phyloP scores from a whole-genome alignment of 2,797 vertebrate species.

The Phoebastria nigripes region DNA sequence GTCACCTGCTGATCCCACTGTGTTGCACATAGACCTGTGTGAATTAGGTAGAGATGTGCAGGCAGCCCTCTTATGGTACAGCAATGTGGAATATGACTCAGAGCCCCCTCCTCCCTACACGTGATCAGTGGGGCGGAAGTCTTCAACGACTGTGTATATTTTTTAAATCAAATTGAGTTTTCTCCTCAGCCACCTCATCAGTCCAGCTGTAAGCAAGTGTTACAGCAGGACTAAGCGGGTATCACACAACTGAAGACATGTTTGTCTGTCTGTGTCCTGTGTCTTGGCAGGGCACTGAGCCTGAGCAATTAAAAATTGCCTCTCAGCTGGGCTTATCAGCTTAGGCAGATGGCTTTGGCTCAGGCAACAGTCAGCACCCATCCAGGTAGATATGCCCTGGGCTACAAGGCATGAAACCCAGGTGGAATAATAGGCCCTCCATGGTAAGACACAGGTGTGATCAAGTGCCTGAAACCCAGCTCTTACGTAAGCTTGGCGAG shows the following conservation, averaged over 20 bases:
- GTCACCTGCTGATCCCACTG: background rate
- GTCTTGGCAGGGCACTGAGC: background rate
- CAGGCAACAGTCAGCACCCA: background rate
- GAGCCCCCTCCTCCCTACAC: background rate
- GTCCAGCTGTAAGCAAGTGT: background rate
- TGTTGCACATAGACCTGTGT: background rate
- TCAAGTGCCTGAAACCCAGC: background rate
- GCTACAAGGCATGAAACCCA: background rate
- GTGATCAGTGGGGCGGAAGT: fast-evolving
- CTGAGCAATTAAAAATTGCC: background rate
- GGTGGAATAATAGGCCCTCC: background rate
- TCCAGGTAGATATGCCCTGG: background rate
- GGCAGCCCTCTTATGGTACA: background rate
- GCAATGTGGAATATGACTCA: background rate
- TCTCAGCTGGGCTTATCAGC: background rate
- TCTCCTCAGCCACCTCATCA: background rate
- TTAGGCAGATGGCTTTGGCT: background rate
- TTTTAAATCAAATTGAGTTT: background rate
- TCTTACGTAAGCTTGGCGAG: background rate
- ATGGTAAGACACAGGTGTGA: background rate
- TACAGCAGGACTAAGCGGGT: background rate
- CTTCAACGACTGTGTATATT: background rate
- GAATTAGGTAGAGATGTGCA: background rate
- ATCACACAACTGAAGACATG: background rate
- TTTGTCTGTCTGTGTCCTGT: background rate